Conservation (phyloP, 2,888 invertebrate species). For the Yponomeuta sedellus region DNA sequence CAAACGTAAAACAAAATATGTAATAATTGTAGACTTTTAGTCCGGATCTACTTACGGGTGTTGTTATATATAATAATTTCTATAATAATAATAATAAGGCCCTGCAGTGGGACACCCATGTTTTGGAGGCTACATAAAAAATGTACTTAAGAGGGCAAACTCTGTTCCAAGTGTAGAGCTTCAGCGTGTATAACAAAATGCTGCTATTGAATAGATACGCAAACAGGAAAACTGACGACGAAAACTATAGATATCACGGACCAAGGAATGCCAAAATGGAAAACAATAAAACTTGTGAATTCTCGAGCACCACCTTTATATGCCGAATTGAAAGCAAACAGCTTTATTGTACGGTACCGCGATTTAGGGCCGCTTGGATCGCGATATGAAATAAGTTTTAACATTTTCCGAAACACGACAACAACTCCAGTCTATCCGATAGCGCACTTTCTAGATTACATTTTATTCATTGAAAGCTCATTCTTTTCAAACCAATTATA, state of each 20-base stretch:
- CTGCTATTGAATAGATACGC: conserved; percentile 21
- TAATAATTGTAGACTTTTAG: too few relatives aligned
- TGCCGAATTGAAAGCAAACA: neutral
- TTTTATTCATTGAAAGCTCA: too few relatives aligned
- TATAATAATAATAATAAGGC: too few relatives aligned
- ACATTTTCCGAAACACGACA: neutral
- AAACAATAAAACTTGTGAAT: neutral
- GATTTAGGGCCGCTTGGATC: neutral
- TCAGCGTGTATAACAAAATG: neutral
- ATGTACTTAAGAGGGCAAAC: too few relatives aligned
- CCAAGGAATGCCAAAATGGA: neutral
- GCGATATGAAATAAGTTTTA: neutral
- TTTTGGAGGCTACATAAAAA: too few relatives aligned
- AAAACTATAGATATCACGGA: neutral
- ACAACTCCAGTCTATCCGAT: too few relatives aligned
- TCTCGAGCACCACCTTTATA: neutral
- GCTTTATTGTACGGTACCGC: neutral
- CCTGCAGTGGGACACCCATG: too few relatives aligned
- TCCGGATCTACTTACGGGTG: too few relatives aligned
- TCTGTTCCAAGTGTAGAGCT: neutral
- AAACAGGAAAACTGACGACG: neutral
- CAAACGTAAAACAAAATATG: too few relatives aligned
- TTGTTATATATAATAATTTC: too few relatives aligned
- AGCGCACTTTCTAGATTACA: too few relatives aligned
- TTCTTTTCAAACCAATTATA: too few relatives aligned